Percentiles rank a stretch among this genome's conserved stretches.
Evolutionary conservation across 2,797 vertebrate species (phyloP).

Genomic region (Neosilurus hyrtlii): DNA sequence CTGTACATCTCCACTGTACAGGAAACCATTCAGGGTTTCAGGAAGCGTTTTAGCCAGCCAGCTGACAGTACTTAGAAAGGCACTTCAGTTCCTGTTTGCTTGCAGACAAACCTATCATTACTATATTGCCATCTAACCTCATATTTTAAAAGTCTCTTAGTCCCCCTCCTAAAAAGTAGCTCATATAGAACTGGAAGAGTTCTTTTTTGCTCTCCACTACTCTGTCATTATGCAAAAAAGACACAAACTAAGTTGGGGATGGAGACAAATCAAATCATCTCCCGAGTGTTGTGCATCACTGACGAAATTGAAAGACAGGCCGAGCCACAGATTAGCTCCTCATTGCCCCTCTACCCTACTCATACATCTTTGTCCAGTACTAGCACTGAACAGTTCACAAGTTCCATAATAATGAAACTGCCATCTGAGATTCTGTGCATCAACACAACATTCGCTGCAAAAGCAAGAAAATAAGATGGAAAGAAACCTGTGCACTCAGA

Average conservation of each 20-base stretch:
- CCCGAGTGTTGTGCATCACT: conserved; percentile 1
- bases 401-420: conserved; percentile 45
- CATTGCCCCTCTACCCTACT: conserved; percentile 31
- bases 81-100: conserved; percentile 20
- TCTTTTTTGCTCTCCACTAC: background rate
- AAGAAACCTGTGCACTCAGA: conserved; percentile 1
- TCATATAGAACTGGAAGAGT: conserved; percentile 4
- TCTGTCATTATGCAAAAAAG: conserved; percentile 6
- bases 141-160: background rate
- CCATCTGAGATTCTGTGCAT: conserved; percentile 40
- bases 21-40: conserved; percentile 16
- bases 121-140: conserved; percentile 16
- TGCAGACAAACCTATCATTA: conserved; percentile 12
- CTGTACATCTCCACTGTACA: conserved; percentile 6
- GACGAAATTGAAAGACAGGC: conserved; percentile 18
- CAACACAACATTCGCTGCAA: background rate
- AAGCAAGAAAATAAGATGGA: background rate
- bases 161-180: background rate
- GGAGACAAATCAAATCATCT: background rate
- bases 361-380: conserved; percentile 47
- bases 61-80: conserved; percentile 26
- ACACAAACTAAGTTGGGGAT: background rate
- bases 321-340: conserved; percentile 43
- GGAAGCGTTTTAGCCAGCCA: conserved; percentile 19
- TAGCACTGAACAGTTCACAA: conserved; percentile 20